Conservation (phyloP, 2,113 vertebrate species). For the Pelecanus crispus region DNA sequence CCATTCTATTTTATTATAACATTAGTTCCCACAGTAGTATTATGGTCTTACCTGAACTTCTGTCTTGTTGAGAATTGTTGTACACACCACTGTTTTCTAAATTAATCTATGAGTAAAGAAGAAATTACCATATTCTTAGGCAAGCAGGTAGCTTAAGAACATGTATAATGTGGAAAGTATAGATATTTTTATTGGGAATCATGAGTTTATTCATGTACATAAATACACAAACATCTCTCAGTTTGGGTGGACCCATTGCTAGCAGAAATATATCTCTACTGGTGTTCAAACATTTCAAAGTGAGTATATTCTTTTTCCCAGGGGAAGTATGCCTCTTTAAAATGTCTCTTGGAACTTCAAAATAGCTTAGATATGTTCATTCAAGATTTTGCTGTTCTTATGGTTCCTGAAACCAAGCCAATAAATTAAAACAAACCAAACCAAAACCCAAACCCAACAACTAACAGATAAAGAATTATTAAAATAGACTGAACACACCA, state of each 20-base stretch:
- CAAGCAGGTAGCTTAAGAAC: neutral
- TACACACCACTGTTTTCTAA: neutral
- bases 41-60: neutral
- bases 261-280: neutral
- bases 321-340: neutral
- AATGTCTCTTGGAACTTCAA: neutral
- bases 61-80: neutral
- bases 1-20: neutral
- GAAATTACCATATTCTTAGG: neutral
- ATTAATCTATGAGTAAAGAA: neutral
- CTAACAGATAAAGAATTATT: neutral
- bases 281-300: neutral
- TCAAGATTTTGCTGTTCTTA: neutral
- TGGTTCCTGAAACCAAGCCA: neutral
- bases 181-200: neutral
- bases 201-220: neutral
- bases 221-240: neutral
- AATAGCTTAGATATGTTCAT: neutral
- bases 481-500: neutral
- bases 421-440: neutral
- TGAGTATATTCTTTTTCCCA: neutral
- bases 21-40: neutral
- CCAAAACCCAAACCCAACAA: neutral
- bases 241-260: neutral
- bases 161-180: neutral